Evolutionary conservation across 2,888 invertebrate species (phyloP).

Genomic region (Andrena chrysosceles): DNA sequence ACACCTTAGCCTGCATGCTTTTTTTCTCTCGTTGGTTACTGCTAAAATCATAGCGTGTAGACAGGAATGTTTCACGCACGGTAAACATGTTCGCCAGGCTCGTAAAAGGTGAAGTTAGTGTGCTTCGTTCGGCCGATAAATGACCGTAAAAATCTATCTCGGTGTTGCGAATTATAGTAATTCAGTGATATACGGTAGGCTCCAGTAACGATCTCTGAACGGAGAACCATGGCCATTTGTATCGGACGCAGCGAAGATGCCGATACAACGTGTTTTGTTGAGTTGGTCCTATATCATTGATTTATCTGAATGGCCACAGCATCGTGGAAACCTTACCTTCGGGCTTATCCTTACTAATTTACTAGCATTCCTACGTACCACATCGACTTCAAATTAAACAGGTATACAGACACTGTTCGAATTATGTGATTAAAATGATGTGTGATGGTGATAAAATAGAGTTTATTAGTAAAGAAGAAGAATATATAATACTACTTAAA

Average conservation of each 20-base stretch:
- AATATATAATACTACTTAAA: too few species aligned
- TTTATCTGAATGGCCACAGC: constrained; percentile 39
- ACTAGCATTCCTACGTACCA: too few species aligned
- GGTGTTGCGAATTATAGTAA: constrained; percentile 69
- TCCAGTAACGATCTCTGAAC: constrained; percentile 70
- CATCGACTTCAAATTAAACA: too few species aligned
- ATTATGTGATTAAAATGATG: too few species aligned
- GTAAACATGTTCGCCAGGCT: constrained; percentile 50
- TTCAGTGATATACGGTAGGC: constrained; percentile 65
- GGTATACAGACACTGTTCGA: too few species aligned
- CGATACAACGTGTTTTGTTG: constrained; percentile 30
- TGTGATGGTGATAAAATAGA: too few species aligned
- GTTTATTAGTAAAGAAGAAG: too few species aligned
- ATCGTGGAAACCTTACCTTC: neutral
- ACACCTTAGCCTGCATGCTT: neutral
- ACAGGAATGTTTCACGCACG: constrained; percentile 42
- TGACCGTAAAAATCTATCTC: constrained; percentile 66
- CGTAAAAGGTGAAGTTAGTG: constrained; percentile 63
- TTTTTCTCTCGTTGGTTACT: constrained; percentile 16
- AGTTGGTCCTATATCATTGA: constrained; percentile 26
- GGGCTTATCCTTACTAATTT: neutral
- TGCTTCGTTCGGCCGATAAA: constrained; percentile 57
- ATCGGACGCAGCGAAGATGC: constrained; percentile 45
- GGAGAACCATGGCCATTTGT: constrained; percentile 38
- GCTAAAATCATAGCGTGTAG: constrained; percentile 31